Evolutionary conservation across 92 coral and sea anemone species (phyloP), one percentile per base, ranked within the genome.

Genomic region (Muricea muricata): DNA sequence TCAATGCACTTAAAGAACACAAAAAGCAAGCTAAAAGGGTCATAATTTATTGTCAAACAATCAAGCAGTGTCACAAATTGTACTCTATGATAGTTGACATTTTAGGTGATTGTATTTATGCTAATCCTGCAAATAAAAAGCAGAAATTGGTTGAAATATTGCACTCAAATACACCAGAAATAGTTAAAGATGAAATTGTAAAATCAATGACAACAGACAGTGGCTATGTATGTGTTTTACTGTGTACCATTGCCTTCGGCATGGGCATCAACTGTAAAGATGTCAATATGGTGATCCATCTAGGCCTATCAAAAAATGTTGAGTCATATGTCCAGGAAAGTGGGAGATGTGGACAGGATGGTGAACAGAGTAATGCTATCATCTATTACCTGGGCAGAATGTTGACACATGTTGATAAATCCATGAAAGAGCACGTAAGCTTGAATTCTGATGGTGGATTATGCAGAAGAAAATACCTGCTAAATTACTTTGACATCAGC

Each of bases 371-470:
- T 74, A 73, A 74, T 60, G 88, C 80, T 14, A 33, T 84, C 37
- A 56, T 84, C 37, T 74, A 73, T 33, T 84, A 40, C 48, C 67
- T 73, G 54, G 75, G 88, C 40, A 46, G 79, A 74, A 75, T 70
- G 83, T 73, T 83, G 72, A 50, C 79, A 15, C 87, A 83, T 83
- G 87, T 83, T 30, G 87, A 72, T 48, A 83, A 83, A 68, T 56
- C 57, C 34, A 73, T 83, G 41, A 83, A 83, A 46, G 82, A 76
- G 32, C 73, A 83, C 42, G 47, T 83, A 50, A 52, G 71, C 67
- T 48, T 76, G 45, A 66, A 48, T 23, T 25, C 66, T 48, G 42
- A 26, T 75, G 45, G 81, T 23, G 71, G 29, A 37, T 21, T 46
- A 29, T 72, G 82, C 55, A 72, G 87, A 83, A 83, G 87, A 60